A percentile compares a stretch with the other conserved stretches of the same genome.
phyloP scores from a whole-genome alignment of 2,797 vertebrate species.

The Alfaro cultratus region DNA sequence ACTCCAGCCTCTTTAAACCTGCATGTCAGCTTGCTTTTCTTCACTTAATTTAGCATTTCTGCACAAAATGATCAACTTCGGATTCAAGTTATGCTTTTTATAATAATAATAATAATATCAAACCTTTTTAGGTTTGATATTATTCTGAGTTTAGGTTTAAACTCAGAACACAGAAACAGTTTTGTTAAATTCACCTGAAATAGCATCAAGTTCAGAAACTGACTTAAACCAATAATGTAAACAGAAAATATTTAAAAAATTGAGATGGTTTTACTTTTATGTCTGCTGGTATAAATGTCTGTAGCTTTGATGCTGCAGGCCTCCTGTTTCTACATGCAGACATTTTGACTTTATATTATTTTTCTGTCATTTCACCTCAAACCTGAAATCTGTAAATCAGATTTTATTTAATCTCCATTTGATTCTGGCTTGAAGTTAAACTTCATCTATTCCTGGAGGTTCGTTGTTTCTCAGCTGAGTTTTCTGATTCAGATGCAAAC shows the following conservation, averaged over 20 bases:
- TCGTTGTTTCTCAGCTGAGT: neutral
- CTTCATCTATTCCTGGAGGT: neutral
- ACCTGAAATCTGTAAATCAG: neutral
- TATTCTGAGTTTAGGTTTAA: neutral
- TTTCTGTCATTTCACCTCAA: neutral
- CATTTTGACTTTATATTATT: neutral
- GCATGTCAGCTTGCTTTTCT: neutral
- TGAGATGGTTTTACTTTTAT: neutral
- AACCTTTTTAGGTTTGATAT: neutral
- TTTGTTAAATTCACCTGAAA: neutral
- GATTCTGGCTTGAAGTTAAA: neutral
- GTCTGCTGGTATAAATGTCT: neutral
- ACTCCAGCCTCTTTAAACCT: neutral
- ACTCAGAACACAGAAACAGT: neutral
- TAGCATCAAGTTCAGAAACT: neutral
- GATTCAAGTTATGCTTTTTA: neutral
- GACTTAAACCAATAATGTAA: neutral
- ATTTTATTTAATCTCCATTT: neutral
- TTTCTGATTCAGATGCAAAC: neutral
- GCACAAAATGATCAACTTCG: neutral
- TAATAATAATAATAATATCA: neutral
- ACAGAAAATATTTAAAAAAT: neutral
- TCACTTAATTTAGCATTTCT: neutral
- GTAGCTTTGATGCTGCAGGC: neutral
- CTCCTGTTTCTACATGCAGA: neutral